Percentiles rank a stretch among this genome's conserved stretches.
These are phyloP conservation scores for Melanostigma gelatinosum DNA, from an alignment of 2,113 vertebrate species.

Conservation along the genomic window DNA sequence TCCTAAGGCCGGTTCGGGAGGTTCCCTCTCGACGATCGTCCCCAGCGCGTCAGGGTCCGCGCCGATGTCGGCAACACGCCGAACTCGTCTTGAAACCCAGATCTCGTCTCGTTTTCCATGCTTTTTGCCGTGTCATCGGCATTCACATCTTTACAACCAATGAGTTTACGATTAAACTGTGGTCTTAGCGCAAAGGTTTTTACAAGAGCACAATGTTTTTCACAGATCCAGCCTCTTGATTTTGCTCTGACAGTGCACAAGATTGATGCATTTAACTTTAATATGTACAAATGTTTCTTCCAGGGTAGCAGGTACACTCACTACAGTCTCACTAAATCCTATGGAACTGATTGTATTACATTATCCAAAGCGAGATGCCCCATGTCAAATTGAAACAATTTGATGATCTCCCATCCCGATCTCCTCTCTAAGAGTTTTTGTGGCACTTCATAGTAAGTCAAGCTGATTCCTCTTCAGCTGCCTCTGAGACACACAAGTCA, in stretches of 20 bases:
- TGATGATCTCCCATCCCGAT: not conserved
- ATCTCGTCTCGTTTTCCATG: no score
- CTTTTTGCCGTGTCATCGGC: not conserved
- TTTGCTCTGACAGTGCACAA: no score
- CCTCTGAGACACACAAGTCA: not conserved
- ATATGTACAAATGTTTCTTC: not conserved
- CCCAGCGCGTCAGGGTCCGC: no score
- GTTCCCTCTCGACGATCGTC: no score
- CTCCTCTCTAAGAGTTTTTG: not conserved
- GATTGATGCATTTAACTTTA: no score
- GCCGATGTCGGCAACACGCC: no score
- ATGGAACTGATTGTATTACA: not conserved
- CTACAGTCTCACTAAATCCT: not conserved
- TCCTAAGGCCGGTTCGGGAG: no score
- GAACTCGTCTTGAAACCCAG: no score
- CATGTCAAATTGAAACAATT: not conserved
- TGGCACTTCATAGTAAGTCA: not conserved
- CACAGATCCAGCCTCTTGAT: no score
- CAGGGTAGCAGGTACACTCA: no score
- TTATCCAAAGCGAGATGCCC: not conserved
- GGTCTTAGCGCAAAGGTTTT: no score
- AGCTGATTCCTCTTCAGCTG: not conserved
- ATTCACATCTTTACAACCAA: not conserved
- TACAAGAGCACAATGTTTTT: no score
- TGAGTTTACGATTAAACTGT: not conserved